Conservation (phyloP, 2,797 vertebrate species). For the Molossus alvarezi region DNA sequence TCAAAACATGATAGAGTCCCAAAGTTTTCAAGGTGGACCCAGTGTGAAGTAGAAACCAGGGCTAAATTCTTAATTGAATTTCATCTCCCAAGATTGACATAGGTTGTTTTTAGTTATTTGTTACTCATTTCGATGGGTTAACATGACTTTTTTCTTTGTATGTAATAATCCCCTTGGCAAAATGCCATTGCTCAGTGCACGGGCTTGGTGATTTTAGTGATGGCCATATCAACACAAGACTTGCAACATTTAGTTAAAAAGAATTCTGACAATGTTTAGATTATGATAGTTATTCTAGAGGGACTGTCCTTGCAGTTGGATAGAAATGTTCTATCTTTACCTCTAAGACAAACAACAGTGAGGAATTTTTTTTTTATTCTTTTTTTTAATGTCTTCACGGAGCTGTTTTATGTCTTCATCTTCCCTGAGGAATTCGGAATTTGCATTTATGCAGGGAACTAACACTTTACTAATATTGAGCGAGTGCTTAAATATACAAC, state of each 20-base stretch:
- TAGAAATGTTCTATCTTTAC: conserved; percentile 71
- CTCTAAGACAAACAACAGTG: conserved; percentile 59
- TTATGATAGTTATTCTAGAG: conserved; percentile 9
- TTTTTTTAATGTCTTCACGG: not conserved
- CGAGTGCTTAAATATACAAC: not conserved
- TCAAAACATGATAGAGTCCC: not conserved
- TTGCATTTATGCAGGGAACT: conserved; percentile 24
- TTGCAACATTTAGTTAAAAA: conserved; percentile 35
- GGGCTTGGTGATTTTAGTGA: conserved; percentile 14
- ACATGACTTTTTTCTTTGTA: not conserved
- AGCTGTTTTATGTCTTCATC: conserved; percentile 67
- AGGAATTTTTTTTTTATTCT: not conserved
- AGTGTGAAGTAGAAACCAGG: not conserved
- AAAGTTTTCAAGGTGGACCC: not conserved
- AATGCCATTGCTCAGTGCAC: not conserved
- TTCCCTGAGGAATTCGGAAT: conserved; percentile 63
- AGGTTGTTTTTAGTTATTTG: conserved; percentile 27
- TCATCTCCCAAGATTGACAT: not conserved
- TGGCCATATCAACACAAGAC: not conserved
- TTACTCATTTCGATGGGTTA: not conserved
- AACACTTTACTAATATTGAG: conserved; percentile 28
- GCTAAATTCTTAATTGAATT: conserved; percentile 5
- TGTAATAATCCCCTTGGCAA: conserved; percentile 34
- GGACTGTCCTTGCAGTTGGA: conserved; percentile 25
- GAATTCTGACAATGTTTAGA: conserved; percentile 66